These are phyloP conservation scores for Uria lomvia DNA, from an alignment of 2,113 vertebrate genomes.

Conservation along the genomic window DNA sequence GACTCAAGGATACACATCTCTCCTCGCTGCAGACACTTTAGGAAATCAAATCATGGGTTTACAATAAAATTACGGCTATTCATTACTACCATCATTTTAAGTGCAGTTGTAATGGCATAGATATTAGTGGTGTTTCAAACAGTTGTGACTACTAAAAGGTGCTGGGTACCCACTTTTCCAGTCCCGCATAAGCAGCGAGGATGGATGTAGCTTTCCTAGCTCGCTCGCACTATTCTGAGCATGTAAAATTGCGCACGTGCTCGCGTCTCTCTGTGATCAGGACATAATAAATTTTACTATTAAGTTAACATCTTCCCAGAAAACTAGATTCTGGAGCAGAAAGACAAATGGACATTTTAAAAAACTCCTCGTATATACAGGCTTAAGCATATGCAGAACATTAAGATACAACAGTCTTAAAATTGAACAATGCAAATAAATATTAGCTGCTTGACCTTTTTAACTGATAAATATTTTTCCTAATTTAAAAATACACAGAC, in stretches of 20 bases:
- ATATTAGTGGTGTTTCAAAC: neutral
- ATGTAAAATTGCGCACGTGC: neutral
- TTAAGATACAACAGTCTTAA: neutral
- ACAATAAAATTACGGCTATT: neutral
- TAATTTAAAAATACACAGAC: neutral
- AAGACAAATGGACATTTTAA: neutral
- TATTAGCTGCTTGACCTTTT: conserved; percentile 10
- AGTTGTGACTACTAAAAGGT: neutral
- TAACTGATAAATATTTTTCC: neutral
- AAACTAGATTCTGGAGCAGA: neutral
- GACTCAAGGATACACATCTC: neutral
- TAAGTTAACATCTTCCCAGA: neutral
- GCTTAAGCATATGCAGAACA: neutral
- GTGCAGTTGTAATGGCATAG: neutral
- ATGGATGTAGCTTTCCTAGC: neutral
- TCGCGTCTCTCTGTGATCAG: neutral
- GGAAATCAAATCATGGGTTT: neutral
- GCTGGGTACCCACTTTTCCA: neutral
- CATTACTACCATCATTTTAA: neutral
- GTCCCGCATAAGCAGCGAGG: neutral
- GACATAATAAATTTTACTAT: neutral
- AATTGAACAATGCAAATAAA: neutral
- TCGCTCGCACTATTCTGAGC: neutral
- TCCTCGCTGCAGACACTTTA: neutral
- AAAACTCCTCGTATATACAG: accelerated